A percentile compares a stretch with the other conserved stretches of the same genome.
Evolutionary conservation across 2,888 invertebrate species (phyloP).

Genomic region (Dolichopus griseipennis): DNA sequence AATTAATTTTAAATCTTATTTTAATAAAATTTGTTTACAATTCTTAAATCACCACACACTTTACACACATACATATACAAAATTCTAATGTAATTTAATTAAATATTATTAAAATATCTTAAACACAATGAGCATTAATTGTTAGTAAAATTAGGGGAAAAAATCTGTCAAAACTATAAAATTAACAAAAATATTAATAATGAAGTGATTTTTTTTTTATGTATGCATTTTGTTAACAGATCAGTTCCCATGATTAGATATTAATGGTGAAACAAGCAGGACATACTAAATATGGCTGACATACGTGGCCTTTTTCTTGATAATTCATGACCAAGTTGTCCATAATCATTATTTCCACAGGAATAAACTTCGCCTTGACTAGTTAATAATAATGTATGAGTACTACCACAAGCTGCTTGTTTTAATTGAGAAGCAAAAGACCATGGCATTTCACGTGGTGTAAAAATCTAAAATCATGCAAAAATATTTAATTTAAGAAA

Average conservation of each 20-base stretch:
- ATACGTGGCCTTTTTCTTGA: slow-evolving; percentile 59
- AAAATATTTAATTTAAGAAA: neutral
- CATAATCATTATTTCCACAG: slow-evolving; percentile 88
- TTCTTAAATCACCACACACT: too few species aligned
- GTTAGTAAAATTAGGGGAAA: neutral
- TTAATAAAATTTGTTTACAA: too few species aligned
- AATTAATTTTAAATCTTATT: too few species aligned
- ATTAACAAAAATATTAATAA: too few species aligned
- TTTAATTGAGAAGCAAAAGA: slow-evolving; percentile 48
- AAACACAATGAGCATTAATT: neutral
- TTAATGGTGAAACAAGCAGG: slow-evolving; percentile 21
- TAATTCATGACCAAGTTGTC: slow-evolving; percentile 75
- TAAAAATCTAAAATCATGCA: slow-evolving; percentile 48
- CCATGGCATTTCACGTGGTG: slow-evolving; percentile 56
- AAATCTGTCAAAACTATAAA: neutral
- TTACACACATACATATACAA: too few species aligned
- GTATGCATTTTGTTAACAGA: slow-evolving; percentile 12
- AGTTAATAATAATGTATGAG: slow-evolving; percentile 71
- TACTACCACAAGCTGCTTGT: slow-evolving; percentile 65
- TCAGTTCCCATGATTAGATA: neutral
- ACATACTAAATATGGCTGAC: slow-evolving; percentile 52
- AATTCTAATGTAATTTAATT: too few species aligned
- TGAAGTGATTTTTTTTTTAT: neutral
- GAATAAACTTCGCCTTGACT: slow-evolving; percentile 72
- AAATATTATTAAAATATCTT: too few species aligned